Conservation (phyloP, 2,888 invertebrate genomes). For the Thereva nobilitata region DNA sequence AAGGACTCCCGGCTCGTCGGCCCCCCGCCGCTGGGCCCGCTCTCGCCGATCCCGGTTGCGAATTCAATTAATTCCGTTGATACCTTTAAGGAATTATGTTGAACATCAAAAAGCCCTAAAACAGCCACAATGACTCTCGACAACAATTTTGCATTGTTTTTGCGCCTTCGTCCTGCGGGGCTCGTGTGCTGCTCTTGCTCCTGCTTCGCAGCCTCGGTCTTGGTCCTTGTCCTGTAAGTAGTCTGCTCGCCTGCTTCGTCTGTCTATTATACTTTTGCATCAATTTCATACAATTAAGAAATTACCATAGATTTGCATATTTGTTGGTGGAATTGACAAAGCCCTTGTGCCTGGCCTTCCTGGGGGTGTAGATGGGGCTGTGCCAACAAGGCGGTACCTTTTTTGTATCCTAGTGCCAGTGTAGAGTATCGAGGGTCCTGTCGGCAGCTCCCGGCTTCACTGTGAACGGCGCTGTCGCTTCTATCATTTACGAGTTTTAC, state of each 20-base stretch:
- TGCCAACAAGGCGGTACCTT: conserved; percentile 15
- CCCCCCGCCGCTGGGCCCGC: conserved; percentile 10
- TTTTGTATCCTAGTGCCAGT: conserved; percentile 22
- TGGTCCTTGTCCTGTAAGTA: neutral
- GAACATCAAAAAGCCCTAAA: conserved; percentile 39
- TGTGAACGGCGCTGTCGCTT: conserved; percentile 35
- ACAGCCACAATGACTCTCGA: conserved; percentile 36
- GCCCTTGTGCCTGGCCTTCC: neutral
- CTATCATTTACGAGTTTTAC: conserved; percentile 40
- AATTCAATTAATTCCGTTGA: conserved; percentile 40
- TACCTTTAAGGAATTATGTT: conserved; percentile 33
- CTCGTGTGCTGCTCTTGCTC: neutral
- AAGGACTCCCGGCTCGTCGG: conserved; percentile 21
- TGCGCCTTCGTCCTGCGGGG: neutral
- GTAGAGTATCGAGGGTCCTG: conserved; percentile 32
- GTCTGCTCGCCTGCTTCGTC: conserved; percentile 22
- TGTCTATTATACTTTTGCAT: conserved; percentile 42
- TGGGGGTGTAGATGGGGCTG: conserved; percentile 1
- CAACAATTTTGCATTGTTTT: conserved; percentile 29
- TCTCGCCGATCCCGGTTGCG: conserved; percentile 21
- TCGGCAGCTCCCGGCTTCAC: conserved; percentile 27
- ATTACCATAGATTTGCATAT: conserved; percentile 43
- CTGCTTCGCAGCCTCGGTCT: neutral
- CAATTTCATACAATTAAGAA: conserved; percentile 43
- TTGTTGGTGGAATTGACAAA: conserved; percentile 17